Base-by-base conservation (phyloP, 1,140 invertebrate genomes). In the Lycorma delicatula region DNA sequence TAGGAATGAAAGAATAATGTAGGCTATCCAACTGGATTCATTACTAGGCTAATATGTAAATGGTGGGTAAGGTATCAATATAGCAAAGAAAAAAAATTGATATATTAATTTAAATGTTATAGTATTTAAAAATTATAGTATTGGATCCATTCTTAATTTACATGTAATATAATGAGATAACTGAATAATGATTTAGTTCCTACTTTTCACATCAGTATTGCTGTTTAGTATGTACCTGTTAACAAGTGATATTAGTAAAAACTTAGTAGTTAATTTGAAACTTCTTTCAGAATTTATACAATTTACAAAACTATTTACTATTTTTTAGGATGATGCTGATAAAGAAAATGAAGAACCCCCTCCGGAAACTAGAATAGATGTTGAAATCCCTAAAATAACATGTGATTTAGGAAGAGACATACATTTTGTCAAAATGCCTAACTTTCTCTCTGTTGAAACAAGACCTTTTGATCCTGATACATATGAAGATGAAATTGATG, bases 401-500 rank as follows among this genome's bases (percentile, higher is more conserved):
- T 91, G 92, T 9, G 89, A 97, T 74, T 76, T 97, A 1, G 94
- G 93, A 29, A 85, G 84, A 59, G 89, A 94, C 65, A 79, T 97
- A 63, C 91, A 97, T 71, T 97, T 97, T 71, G 93, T 98, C 0
- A 95, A 96, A 72, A 68, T 95, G 34, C 92, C 92, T 1, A 95
- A 95, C 71, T 95, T 96, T 70, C 79, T 96, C 61, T 93, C 90
- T 0, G 89, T 93, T 2, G 90, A 93, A 68, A 91, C 89, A 0
- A 77, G 95, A 63, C 96, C 96, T 0, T 99, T 97, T 71, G 95
- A 98, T 72, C 81, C 85, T 1, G 85, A 87, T 58, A 93, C 89
- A 0, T 99, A 99, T 72, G 97, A 99, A 75, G 96, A 98, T 77
- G 97, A 99, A 77, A 93, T 98, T 63, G 96, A 98, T 69, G 97